A percentile compares a stretch with the other conserved stretches of the same genome.
Conservation (phyloP, 2,113 vertebrate genomes). For the Leptobrachium ailaonicum region DNA sequence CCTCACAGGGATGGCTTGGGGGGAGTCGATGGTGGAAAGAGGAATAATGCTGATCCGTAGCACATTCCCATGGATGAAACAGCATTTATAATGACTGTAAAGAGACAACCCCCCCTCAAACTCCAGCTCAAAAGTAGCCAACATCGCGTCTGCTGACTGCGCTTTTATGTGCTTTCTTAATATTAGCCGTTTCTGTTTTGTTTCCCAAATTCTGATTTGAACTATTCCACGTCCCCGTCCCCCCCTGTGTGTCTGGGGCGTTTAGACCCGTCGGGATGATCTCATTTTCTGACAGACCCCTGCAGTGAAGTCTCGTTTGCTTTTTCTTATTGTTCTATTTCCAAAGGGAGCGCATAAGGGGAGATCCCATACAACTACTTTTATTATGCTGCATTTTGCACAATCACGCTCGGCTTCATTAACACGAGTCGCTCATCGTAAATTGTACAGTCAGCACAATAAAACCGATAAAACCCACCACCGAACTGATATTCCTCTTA, state of each 20-base stretch:
- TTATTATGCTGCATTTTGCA: not conserved
- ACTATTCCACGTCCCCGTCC: too few relatives aligned
- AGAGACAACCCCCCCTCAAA: too few relatives aligned
- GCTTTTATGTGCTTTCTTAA: too few relatives aligned
- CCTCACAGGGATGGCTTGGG: constrained; percentile 16
- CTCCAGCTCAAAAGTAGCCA: too few relatives aligned
- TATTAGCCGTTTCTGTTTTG: too few relatives aligned
- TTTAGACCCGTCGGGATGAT: not conserved
- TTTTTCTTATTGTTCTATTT: not conserved
- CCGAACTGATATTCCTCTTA: too few relatives aligned
- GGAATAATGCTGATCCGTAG: constrained; percentile 49
- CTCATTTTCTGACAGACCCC: not conserved
- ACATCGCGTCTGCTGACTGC: too few relatives aligned
- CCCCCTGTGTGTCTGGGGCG: not conserved
- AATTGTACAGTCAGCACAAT: too few relatives aligned
- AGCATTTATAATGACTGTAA: not conserved
- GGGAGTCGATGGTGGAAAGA: constrained; percentile 39
- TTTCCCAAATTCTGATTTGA: too few relatives aligned
- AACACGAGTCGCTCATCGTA: too few relatives aligned
- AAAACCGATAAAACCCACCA: too few relatives aligned
- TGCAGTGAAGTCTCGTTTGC: not conserved
- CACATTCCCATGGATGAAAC: constrained; percentile 44
- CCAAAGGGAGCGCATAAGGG: not conserved
- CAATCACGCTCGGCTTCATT: not conserved
- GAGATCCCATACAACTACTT: not conserved